phyloP scores from a whole-genome alignment of 2,888 invertebrate genomes.

The Megamerina dolium region DNA sequence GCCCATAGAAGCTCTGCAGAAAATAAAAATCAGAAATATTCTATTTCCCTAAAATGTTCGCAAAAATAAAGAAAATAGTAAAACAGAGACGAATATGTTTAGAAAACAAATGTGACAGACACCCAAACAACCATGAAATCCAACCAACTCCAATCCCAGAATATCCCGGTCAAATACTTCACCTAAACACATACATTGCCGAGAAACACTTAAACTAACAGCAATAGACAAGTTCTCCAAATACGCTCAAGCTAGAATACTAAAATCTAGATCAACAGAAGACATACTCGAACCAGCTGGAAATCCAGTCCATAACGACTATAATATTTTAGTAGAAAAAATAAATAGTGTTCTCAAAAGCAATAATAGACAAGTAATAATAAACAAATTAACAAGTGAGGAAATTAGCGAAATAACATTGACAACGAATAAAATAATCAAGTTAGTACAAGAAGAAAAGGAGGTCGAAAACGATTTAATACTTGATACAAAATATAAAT shows the following conservation, averaged over 20 bases:
- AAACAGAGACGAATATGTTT: not conserved
- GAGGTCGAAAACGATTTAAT: too few species aligned
- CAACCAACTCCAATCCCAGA: not conserved
- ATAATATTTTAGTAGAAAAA: not conserved
- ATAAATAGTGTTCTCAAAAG: not conserved
- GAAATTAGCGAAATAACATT: not conserved
- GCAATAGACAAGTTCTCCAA: too few species aligned
- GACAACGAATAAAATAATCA: too few species aligned
- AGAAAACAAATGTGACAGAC: not conserved
- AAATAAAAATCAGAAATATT: conserved; percentile 4
- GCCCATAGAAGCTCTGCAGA: not conserved
- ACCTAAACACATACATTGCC: not conserved
- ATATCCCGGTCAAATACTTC: not conserved
- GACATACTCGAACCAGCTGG: too few species aligned
- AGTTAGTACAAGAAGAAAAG: too few species aligned
- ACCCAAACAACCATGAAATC: not conserved
- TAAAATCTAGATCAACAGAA: too few species aligned
- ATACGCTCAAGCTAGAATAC: too few species aligned
- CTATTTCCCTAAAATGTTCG: conserved; percentile 1
- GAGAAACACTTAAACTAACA: too few species aligned
- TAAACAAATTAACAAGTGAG: not conserved
- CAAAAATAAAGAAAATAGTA: not conserved
- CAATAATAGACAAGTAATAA: not conserved
- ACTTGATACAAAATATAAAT: too few species aligned
- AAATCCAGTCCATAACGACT: not conserved